Base-by-base conservation (phyloP, 1,140 invertebrate species). In the Drosophila hydei region DNA sequence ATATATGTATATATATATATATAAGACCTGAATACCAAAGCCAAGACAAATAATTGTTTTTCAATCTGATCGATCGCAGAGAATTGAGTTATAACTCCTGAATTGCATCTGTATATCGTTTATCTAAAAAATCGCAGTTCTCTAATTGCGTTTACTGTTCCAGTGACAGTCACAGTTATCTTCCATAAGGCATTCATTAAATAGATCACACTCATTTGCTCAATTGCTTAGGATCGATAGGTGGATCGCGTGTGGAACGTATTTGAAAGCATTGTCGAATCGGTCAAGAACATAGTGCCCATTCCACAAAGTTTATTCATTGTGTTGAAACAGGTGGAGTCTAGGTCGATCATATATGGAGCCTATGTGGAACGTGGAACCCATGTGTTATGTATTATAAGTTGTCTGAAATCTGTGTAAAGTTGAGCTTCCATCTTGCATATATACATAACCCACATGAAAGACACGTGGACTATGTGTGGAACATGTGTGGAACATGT, bases 121-220 rank as follows among this genome's bases (percentile, higher is more conserved):
- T n/a, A 30, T 30, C 25, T 51, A 48, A 48, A 48, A 47, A 48
- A 48, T 51, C 16, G 25, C 16, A 51, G 25, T 18, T 51, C 14
- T 18, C 48, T 51, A 51, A 51, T 51, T 51, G 48, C 48, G 48
- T 14, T 30, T 14, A 16, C 48, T 51, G 51, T 40, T 36, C 12
- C 30, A 54, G 14, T 43, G 48, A 18, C 45, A 33, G 43, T 60
- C 54, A 67, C 63, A 67, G 40, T 55, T 72, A 56, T 51, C 63
- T 56, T 25, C 64, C 70, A 61, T 72, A 72, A 72, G 70, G 70
- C 70, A 72, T 72, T 60, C 70, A 33, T 68, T 73, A 56, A 43
- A 73, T 50, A 61, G 64, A 73, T 73, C 70, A 73, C 70, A 73
- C 64, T 67, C 56, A 59, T 43, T 68, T 47, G 14, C 64, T 67